Evolutionary conservation across 2,888 invertebrate genomes (phyloP).

Genomic region (Reticulitermes lucifugus): DNA sequence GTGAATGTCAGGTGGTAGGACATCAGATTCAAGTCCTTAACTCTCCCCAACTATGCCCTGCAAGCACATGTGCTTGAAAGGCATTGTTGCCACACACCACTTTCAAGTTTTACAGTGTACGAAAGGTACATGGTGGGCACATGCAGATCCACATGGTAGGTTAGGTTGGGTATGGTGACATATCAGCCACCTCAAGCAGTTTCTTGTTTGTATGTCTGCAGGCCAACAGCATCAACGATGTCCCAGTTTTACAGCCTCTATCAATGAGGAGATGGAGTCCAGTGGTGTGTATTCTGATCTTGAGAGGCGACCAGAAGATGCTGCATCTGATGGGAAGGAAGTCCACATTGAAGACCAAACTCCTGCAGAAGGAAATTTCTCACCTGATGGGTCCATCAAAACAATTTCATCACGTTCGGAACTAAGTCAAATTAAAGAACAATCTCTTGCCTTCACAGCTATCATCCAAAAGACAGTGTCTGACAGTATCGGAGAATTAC

Average conservation of each 20-base stretch:
- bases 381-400: conserved; percentile 73
- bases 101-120: no score
- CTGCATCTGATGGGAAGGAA: conserved; percentile 53
- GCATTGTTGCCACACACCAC: no score
- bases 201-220: background rate
- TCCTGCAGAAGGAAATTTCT: conserved; percentile 66
- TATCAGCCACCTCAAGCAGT: no score
- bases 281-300: conserved; percentile 91
- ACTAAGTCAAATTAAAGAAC: conserved; percentile 46
- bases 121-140: no score
- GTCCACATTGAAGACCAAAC: background rate
- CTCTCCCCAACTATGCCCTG: no score
- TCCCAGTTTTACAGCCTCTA: conserved; percentile 65
- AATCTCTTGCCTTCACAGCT: background rate
- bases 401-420: conserved; percentile 62
- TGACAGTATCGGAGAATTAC: background rate
- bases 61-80: no score
- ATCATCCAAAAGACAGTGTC: background rate
- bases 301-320: conserved; percentile 78
- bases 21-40: no score
- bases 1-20: no score
- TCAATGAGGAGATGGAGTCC: conserved; percentile 88
- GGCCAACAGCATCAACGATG: conserved; percentile 55
- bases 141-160: no score
- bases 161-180: no score